These are phyloP conservation scores for Odontophorus gujanensis DNA, from an alignment of 2,113 vertebrate species.

Conservation along the genomic window DNA sequence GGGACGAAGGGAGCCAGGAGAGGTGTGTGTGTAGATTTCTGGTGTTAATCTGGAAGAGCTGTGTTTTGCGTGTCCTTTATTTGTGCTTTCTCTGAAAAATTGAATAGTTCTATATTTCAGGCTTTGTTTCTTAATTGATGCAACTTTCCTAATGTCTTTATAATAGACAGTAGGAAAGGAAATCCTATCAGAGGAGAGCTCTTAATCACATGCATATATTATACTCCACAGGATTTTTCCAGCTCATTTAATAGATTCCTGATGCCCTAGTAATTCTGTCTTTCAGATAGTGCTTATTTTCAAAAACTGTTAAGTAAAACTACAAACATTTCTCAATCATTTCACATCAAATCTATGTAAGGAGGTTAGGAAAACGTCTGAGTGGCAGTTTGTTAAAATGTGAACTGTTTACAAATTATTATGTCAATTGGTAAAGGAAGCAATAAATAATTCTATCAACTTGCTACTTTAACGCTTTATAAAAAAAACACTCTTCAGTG, in stretches of 20 bases:
- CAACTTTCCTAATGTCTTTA: conserved; percentile 8
- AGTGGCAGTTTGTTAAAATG: background rate
- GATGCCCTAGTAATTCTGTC: conserved; percentile 3
- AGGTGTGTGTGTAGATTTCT: background rate
- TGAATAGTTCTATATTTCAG: background rate
- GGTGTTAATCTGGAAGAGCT: background rate
- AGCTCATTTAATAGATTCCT: conserved; percentile 3
- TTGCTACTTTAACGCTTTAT: background rate
- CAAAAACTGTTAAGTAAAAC: background rate
- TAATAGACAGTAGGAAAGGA: background rate
- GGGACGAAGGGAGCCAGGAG: background rate
- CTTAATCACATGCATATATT: background rate
- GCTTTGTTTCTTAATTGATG: background rate
- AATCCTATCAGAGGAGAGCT: background rate
- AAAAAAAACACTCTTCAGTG: background rate
- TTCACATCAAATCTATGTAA: background rate
- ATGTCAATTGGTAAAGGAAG: background rate
- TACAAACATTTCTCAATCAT: background rate
- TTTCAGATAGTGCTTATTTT: conserved; percentile 1
- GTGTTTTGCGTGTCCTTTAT: background rate
- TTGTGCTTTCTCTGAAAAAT: conserved; percentile 26
- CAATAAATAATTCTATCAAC: background rate
- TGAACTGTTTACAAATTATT: background rate
- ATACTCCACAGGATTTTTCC: background rate
- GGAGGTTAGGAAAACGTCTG: background rate